phyloP scores from a whole-genome alignment of 2,797 vertebrate genomes.

The Rhyacichthys aspro region DNA sequence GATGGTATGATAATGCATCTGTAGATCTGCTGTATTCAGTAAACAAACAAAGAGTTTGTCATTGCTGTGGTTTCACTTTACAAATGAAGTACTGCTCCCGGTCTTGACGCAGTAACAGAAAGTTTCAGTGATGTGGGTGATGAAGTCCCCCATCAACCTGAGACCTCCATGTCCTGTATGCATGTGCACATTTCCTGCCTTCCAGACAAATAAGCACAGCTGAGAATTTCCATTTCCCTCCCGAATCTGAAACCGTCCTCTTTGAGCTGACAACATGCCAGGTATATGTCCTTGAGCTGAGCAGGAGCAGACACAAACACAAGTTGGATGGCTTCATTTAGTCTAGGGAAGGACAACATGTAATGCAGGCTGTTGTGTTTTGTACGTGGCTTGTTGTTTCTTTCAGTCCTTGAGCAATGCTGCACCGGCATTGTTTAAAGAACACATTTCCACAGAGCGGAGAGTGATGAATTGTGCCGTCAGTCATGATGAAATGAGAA shows the following conservation, averaged over 20 bases:
- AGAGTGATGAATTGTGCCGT: slow-evolving; percentile 72
- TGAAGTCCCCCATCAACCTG: not conserved
- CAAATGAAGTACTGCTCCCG: too few species aligned
- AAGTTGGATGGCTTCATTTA: slow-evolving; percentile 60
- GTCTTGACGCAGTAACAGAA: not conserved
- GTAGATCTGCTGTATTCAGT: too few species aligned
- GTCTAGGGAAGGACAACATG: slow-evolving; percentile 26
- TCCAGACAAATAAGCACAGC: slow-evolving; percentile 44
- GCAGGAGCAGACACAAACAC: slow-evolving; percentile 45
- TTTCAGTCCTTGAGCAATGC: slow-evolving; percentile 66
- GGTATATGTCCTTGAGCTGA: slow-evolving; percentile 61
- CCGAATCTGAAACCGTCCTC: slow-evolving; percentile 39
- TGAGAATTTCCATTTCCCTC: slow-evolving; percentile 56
- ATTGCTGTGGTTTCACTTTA: too few species aligned
- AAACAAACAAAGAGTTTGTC: too few species aligned
- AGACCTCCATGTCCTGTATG: not conserved
- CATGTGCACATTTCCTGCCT: slow-evolving; percentile 3
- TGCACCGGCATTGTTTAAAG: slow-evolving; percentile 56
- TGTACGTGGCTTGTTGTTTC: slow-evolving; percentile 44
- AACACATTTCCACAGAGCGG: slow-evolving; percentile 49
- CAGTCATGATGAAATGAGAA: slow-evolving; percentile 63
- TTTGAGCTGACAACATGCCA: slow-evolving; percentile 57
- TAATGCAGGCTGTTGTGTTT: slow-evolving; percentile 34
- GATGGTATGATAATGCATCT: too few species aligned
- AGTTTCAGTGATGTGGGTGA: not conserved